Evolutionary conservation across 2,888 invertebrate genomes (phyloP).

Genomic region (Tetragonula carbonaria): DNA sequence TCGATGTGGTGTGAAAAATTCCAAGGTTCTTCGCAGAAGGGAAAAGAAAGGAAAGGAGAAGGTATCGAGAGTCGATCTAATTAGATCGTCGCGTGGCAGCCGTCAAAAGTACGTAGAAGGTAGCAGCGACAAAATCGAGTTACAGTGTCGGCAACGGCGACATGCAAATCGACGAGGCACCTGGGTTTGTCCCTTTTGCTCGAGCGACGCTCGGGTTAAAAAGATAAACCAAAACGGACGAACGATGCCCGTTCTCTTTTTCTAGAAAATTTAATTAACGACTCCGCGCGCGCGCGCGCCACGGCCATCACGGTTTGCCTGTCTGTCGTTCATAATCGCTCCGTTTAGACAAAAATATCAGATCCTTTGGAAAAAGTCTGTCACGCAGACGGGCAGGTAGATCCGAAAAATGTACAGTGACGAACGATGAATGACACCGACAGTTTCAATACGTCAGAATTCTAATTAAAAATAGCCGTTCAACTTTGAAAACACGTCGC

Average conservation of each 20-base stretch:
- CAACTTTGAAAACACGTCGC: not conserved
- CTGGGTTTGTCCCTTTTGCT: slow-evolving; percentile 45
- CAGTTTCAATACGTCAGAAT: not conserved
- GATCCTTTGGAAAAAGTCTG: not conserved
- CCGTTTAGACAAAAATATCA: not conserved
- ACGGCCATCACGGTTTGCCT: not conserved
- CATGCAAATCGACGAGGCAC: slow-evolving; percentile 61
- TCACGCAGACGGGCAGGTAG: not conserved
- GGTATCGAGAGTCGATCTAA: not conserved
- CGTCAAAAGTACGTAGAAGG: slow-evolving; percentile 53
- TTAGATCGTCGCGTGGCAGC: slow-evolving; percentile 22
- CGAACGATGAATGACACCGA: not conserved
- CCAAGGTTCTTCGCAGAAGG: not conserved
- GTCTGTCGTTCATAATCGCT: slow-evolving; percentile 8
- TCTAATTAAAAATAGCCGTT: not conserved
- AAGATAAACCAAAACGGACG: slow-evolving; percentile 30
- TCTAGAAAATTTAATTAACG: slow-evolving; percentile 34
- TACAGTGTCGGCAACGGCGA: slow-evolving; percentile 49
- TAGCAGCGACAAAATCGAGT: slow-evolving; percentile 61
- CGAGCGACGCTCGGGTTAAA: not conserved
- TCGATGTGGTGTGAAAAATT: not conserved
- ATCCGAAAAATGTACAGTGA: not conserved
- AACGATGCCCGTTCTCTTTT: not conserved
- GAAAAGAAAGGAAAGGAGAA: not conserved
- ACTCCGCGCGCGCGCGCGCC: not conserved